Evolutionary conservation across 30 jellyfish, hydroid and myxozoan species (phyloP).

Genomic region (Turritopsis dohrnii): DNA sequence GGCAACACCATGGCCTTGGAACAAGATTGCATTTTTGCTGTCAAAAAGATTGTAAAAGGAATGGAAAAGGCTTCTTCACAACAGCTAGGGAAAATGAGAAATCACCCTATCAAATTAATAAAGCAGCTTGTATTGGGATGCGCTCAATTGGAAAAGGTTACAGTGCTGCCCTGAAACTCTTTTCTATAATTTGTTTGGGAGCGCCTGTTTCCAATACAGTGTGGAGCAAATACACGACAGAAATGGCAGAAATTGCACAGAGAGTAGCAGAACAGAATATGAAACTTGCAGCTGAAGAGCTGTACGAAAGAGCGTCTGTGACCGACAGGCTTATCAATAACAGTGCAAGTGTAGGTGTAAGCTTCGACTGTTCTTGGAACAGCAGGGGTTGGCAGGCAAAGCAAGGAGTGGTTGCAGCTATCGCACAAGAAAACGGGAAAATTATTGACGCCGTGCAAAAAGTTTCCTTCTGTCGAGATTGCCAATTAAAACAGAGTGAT

Average conservation of each 20-base stretch:
- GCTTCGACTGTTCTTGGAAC: slow-evolving; percentile 25
- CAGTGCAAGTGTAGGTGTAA: neutral
- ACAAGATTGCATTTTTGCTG: neutral
- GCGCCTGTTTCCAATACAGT: neutral
- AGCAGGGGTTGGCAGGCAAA: slow-evolving; percentile 16
- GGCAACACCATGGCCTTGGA: slow-evolving; percentile 7
- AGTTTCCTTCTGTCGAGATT: neutral
- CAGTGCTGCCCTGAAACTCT: slow-evolving; percentile 23
- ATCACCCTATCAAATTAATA: slow-evolving; percentile 1
- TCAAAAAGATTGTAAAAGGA: neutral
- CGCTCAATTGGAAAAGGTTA: slow-evolving; percentile 20
- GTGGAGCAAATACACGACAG: slow-evolving; percentile 4
- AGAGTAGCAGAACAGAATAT: neutral
- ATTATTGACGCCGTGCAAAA: neutral
- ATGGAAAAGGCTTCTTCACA: neutral
- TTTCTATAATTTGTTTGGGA: neutral
- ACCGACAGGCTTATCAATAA: neutral
- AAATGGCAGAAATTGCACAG: neutral
- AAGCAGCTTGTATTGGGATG: neutral
- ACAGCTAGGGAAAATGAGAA: neutral
- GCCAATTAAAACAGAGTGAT: slow-evolving; percentile 1
- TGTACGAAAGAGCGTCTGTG: no score
- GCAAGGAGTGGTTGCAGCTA: slow-evolving; percentile 22
- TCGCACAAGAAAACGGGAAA: neutral
- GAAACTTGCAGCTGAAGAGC: neutral